A percentile compares a stretch with the other conserved stretches of the same genome.
Evolutionary conservation across 2,888 invertebrate genomes (phyloP).

Genomic region (Apocheima hispidaria): DNA sequence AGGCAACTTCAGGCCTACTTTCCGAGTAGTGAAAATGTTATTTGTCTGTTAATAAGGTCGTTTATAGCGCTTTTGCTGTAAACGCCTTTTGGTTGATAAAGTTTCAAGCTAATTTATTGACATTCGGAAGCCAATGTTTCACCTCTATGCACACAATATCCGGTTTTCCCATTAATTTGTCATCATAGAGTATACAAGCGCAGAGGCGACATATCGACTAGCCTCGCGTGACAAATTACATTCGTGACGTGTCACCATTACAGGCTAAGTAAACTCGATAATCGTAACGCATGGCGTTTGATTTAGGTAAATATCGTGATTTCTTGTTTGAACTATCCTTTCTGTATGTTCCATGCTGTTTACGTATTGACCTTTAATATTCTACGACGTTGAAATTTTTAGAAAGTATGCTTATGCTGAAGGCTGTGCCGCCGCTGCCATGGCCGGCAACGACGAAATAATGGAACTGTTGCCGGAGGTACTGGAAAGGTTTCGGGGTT

Average conservation of each 20-base stretch:
- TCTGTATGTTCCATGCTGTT: not conserved
- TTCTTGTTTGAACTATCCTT: not conserved
- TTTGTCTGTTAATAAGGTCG: too few relatives aligned
- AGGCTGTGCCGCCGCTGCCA: not conserved
- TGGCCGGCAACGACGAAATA: too few relatives aligned
- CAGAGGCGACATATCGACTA: conserved; percentile 28
- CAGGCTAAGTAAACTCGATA: conserved; percentile 14
- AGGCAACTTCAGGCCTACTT: too few relatives aligned
- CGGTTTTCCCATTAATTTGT: conserved; percentile 16
- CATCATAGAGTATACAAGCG: conserved; percentile 24
- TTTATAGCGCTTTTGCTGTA: too few relatives aligned
- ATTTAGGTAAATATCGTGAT: conserved; percentile 8
- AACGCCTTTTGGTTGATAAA: not conserved
- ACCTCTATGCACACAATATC: not conserved
- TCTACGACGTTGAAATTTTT: not conserved
- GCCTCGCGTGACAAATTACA: conserved; percentile 30
- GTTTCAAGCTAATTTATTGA: not conserved
- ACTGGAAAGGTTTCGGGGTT: too few relatives aligned
- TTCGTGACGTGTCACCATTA: conserved; percentile 33
- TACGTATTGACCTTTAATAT: not conserved
- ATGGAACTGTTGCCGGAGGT: too few relatives aligned
- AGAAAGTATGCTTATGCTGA: too few relatives aligned
- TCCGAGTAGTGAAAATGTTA: too few relatives aligned
- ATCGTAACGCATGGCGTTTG: not conserved
- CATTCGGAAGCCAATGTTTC: conserved; percentile 1